Conservation (phyloP, 2,888 invertebrate species). For the Rugalucina vietnamica region DNA sequence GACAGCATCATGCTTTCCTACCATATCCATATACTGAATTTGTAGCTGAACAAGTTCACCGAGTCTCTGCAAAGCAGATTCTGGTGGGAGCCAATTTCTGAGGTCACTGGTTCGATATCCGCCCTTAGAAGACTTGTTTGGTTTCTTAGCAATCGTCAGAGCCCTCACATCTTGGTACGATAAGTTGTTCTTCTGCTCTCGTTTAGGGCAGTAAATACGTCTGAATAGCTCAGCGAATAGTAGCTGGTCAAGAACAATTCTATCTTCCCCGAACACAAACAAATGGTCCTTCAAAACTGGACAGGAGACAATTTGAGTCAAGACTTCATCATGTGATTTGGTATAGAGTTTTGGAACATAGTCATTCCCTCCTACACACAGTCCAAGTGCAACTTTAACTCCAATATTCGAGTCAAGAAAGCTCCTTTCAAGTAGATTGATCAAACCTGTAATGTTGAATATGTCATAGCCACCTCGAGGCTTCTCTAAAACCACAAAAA, state of each 20-base stretch:
- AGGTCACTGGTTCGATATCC: background rate
- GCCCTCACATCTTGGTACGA: background rate
- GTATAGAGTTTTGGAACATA: background rate
- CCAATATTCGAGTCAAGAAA: background rate
- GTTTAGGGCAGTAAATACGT: background rate
- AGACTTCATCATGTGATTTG: background rate
- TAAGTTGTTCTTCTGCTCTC: background rate
- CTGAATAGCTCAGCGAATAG: background rate
- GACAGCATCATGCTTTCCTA: background rate
- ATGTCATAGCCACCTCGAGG: background rate
- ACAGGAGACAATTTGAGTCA: background rate
- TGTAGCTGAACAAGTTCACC: background rate
- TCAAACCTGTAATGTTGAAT: background rate
- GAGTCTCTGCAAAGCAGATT: background rate
- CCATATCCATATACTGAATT: background rate
- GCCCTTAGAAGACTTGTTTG: background rate
- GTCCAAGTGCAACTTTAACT: background rate
- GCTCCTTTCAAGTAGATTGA: background rate
- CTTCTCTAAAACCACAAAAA: background rate
- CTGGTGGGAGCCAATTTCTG: background rate
- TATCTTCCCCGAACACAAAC: no score
- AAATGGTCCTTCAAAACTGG: no score
- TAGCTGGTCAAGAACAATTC: no score
- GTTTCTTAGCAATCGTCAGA: background rate
- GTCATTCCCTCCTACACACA: background rate